Evolutionary conservation across 2,888 invertebrate species (phyloP).

Genomic region (Acleris laterana): DNA sequence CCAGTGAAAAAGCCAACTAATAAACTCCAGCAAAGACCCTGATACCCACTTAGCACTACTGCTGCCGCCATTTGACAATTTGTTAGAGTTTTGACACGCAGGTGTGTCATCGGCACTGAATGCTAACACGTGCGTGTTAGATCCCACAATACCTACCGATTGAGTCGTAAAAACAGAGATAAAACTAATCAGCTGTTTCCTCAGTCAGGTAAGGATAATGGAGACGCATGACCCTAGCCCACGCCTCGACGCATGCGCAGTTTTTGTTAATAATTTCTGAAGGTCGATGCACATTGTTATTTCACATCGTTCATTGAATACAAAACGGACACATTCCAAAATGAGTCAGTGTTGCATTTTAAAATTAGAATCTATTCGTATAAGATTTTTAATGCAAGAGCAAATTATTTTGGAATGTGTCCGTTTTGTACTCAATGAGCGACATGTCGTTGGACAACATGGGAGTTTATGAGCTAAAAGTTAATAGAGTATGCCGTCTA

Average conservation of each 20-base stretch:
- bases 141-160: constrained; percentile 16
- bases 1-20: background rate
- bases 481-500: background rate
- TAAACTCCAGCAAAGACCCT: background rate
- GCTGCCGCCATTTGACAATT: no score
- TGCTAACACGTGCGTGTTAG: background rate
- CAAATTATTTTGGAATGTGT: no score
- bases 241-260: constrained; percentile 8
- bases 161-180: constrained; percentile 17
- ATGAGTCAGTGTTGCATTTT: no score
- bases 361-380: no score
- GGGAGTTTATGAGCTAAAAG: background rate
- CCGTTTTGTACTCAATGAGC: no score
- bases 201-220: constrained; percentile 2
- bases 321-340: no score
- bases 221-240: constrained; percentile 6
- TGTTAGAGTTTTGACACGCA: no score
- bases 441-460: background rate
- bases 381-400: no score
- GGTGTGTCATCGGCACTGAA: background rate
- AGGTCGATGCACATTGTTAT: constrained; percentile 2
- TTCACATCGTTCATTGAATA: no score
- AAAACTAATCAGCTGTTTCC: constrained; percentile 26
- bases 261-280: background rate
- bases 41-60: background rate